Conservation (phyloP, 2,888 invertebrate species). For the Thymelicus lineola region DNA sequence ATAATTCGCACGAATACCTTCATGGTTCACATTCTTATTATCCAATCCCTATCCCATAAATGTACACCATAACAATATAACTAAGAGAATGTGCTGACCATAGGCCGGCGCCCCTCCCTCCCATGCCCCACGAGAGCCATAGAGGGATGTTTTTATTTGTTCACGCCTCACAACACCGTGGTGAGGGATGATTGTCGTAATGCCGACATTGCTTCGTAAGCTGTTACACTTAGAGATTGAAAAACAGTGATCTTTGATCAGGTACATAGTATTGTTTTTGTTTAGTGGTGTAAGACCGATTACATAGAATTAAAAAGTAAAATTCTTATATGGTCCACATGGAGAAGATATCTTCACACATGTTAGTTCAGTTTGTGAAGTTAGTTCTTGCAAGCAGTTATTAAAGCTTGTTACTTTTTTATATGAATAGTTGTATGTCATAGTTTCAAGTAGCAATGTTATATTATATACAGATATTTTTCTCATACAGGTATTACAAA, state of each 20-base stretch:
- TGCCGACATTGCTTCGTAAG: slow-evolving; percentile 16
- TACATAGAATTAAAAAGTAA: too few species aligned
- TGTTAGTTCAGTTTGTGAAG: too few species aligned
- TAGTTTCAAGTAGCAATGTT: too few species aligned
- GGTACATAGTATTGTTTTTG: too few species aligned
- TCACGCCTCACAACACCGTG: slow-evolving; percentile 16
- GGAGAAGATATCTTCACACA: too few species aligned
- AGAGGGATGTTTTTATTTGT: slow-evolving; percentile 25
- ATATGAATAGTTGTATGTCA: too few species aligned
- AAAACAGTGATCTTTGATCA: background rate
- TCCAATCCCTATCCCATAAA: slow-evolving; percentile 4
- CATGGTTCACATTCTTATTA: slow-evolving; percentile 5
- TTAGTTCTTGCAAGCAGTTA: too few species aligned
- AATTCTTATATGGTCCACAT: too few species aligned
- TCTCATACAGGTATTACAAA: too few species aligned
- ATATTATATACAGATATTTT: too few species aligned
- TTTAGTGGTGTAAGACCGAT: too few species aligned
- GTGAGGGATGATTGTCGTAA: slow-evolving; percentile 12
- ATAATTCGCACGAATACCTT: background rate
- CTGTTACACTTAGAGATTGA: background rate
- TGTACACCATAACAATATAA: slow-evolving; percentile 13
- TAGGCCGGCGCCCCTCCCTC: slow-evolving; percentile 17
- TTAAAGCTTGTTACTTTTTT: too few species aligned
- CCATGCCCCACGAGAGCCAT: slow-evolving; percentile 23
- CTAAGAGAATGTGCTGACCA: slow-evolving; percentile 15